phyloP scores from a whole-genome alignment of 2,797 vertebrate genomes.

The Ceryle rudis region DNA sequence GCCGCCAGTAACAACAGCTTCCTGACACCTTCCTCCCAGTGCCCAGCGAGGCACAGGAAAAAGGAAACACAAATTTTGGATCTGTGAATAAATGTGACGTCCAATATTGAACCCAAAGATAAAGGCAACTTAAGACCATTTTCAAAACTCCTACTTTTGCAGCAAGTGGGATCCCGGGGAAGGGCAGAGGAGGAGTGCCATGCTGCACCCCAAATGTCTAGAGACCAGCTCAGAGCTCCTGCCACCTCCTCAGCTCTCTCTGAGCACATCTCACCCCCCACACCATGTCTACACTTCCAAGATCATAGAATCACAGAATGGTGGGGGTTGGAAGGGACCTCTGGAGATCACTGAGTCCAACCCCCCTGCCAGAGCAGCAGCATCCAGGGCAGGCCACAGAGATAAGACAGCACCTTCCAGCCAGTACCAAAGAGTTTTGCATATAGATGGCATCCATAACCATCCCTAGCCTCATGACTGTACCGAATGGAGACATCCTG shows the following conservation, averaged over 20 bases:
- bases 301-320: too few relatives aligned
- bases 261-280: neutral
- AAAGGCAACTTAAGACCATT: neutral
- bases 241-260: neutral
- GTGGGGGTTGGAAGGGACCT: too few relatives aligned
- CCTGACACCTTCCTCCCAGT: neutral
- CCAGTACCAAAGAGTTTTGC: neutral
- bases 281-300: neutral
- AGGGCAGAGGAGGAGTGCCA: neutral
- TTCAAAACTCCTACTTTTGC: neutral
- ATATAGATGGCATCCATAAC: neutral
- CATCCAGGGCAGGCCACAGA: too few relatives aligned
- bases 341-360: too few relatives aligned
- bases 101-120: neutral
- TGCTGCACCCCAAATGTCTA: accelerated
- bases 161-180: neutral
- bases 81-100: neutral
- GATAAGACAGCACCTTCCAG: neutral
- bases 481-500: neutral
- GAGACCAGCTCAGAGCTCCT: neutral
- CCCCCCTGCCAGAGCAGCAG: too few relatives aligned
- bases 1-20: neutral
- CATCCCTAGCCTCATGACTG: neutral
- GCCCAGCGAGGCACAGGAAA: accelerated
- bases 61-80: neutral